Evolutionary conservation across 2,797 vertebrate species (phyloP), one percentile per base, ranked within the genome.

Genomic region (Alca torda): DNA sequence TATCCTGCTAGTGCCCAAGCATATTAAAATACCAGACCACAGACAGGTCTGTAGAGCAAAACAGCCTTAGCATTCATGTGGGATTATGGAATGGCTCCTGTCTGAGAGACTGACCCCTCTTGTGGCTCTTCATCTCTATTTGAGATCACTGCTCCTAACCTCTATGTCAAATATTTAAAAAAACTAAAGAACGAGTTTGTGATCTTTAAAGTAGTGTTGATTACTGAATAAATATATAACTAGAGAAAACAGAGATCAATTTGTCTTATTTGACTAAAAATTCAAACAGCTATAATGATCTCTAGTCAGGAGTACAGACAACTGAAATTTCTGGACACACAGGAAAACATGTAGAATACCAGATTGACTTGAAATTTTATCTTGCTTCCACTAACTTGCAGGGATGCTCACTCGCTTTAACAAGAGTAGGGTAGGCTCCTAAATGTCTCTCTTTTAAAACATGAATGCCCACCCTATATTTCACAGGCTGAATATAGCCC

Each of bases 311-410:
- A 87, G 33, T 14, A 54, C n/a, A 87, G 84, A 79, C 70, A 92
- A 85, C 17, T 3, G 39, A 87, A 26, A 68, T 70, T 91, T 94
- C 85, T 30, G n/a, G 83, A 81, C 57, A 56, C 19, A 14, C 23
- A 2, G 4, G 51, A 91, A 91, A 95, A 50, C 11, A 45, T 7
- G 28, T 3, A 25, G 75, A 67, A 67, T 50, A 59, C 72, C 92
- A 89, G 75, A 80, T 19, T 6, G 78, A 93, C 78, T 56, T 85
- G 89, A 89, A 93, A 65, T 24, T 89, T 89, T 92, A 90, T 91
- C 84, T 89, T 1, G 0, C 33, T 67, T 73, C 57, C 72, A 59
- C 2, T 72, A 79, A 80, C 25, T 9, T 37, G 39, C 74, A 70
- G 45, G 13, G 84, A 54, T 74, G 70, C 31, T 57, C 53, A 39